These are phyloP conservation scores for Hyles vespertilio DNA, from an alignment of 1,140 invertebrate species.

Conservation along the genomic window DNA sequence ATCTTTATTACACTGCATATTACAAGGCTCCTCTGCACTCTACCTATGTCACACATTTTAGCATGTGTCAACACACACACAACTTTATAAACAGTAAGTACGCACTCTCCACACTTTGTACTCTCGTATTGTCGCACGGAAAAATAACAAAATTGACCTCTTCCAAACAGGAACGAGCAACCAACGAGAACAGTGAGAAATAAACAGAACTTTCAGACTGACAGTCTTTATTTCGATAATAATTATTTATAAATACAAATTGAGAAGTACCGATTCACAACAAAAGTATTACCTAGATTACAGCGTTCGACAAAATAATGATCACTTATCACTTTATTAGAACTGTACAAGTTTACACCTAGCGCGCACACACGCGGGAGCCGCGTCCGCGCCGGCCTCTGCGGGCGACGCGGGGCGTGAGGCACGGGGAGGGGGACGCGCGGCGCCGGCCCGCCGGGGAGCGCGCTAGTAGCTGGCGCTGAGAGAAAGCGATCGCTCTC, in stretches of 20 bases:
- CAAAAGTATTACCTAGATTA: constrained; percentile 67
- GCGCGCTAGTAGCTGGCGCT: constrained; percentile 45
- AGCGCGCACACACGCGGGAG: background rate
- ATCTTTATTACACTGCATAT: too few species aligned
- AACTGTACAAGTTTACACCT: constrained; percentile 49
- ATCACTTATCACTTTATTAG: constrained; percentile 67
- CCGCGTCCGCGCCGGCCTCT: constrained; percentile 11
- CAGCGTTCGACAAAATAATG: constrained; percentile 63
- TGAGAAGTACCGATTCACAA: constrained; percentile 73
- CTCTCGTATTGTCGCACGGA: too few species aligned
- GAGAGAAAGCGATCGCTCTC: constrained; percentile 66
- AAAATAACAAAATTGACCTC: constrained; percentile 10
- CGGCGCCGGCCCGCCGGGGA: constrained; percentile 14
- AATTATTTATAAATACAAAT: constrained; percentile 73
- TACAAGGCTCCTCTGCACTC: too few species aligned
- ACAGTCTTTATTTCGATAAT: constrained; percentile 70
- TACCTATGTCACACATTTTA: too few species aligned
- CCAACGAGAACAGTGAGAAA: constrained; percentile 26
- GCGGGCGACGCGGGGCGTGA: constrained; percentile 3
- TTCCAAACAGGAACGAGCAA: too few species aligned
- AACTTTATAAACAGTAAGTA: constrained; percentile 6
- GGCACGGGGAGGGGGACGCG: constrained; percentile 14
- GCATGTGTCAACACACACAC: background rate
- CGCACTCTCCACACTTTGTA: constrained; percentile 4
- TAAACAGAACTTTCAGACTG: constrained; percentile 39